phyloP scores from a whole-genome alignment of 2,113 vertebrate genomes.

The Rynchops niger region DNA sequence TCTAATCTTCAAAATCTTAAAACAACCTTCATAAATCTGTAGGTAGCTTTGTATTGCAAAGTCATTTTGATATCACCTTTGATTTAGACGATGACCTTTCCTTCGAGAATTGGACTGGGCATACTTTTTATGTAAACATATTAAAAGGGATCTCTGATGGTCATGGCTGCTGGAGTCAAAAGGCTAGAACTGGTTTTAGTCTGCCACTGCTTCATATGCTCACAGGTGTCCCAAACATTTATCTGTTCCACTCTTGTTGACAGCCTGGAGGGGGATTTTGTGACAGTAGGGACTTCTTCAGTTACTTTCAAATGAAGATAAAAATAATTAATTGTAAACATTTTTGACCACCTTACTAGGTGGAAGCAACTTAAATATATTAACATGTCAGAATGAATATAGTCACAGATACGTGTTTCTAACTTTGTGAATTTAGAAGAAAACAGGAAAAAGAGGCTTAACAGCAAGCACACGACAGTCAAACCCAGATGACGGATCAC shows the following conservation, averaged over 20 bases:
- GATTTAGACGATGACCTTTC: background rate
- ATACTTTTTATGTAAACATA: background rate
- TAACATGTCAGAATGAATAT: background rate
- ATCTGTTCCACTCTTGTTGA: background rate
- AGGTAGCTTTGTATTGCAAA: background rate
- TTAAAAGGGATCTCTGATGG: background rate
- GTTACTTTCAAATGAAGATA: background rate
- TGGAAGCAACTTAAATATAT: background rate
- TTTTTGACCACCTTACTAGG: background rate
- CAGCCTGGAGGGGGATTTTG: background rate
- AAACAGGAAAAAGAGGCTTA: background rate
- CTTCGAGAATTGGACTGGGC: accelerated
- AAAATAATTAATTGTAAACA: background rate
- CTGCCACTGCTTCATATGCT: background rate
- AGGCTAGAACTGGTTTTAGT: background rate
- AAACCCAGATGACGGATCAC: background rate
- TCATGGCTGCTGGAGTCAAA: background rate
- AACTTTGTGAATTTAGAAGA: background rate
- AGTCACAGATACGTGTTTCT: background rate
- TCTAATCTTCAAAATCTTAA: background rate
- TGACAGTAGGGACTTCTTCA: background rate
- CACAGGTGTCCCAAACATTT: background rate
- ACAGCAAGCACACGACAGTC: background rate
- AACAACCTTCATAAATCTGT: background rate
- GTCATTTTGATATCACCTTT: background rate